These are phyloP conservation scores for Pogonocherus hispidulus DNA, from an alignment of 2,888 invertebrate genomes.

Conservation along the genomic window DNA sequence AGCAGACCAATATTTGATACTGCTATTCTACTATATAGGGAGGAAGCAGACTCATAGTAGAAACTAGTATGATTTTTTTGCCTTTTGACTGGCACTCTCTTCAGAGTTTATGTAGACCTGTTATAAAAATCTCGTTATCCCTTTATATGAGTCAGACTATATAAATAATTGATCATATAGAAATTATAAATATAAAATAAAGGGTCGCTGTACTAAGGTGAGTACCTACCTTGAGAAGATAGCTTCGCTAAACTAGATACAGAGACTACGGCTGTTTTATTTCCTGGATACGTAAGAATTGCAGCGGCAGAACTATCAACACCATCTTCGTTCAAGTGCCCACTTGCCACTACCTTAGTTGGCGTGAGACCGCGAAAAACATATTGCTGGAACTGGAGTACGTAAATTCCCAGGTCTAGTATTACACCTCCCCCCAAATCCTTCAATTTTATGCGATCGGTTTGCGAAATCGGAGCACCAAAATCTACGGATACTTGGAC, in stretches of 20 bases:
- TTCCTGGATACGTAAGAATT: constrained; percentile 74
- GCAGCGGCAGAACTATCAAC: constrained; percentile 78
- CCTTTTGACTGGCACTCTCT: too few relatives aligned
- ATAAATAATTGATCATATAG: too few relatives aligned
- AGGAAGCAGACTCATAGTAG: too few relatives aligned
- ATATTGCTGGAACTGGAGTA: constrained; percentile 79
- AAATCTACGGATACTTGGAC: constrained; percentile 30
- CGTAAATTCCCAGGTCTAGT: constrained; percentile 83
- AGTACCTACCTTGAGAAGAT: constrained; percentile 73
- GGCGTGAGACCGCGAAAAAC: constrained; percentile 79
- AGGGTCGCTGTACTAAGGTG: too few relatives aligned
- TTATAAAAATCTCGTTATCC: too few relatives aligned
- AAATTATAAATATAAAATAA: too few relatives aligned
- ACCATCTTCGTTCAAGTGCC: constrained; percentile 78
- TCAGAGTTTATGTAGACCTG: too few relatives aligned
- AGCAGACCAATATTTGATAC: too few relatives aligned
- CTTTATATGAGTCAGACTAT: too few relatives aligned
- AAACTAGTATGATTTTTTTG: too few relatives aligned
- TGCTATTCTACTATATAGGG: too few relatives aligned
- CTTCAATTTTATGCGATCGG: constrained; percentile 5
- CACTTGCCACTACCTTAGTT: constrained; percentile 75
- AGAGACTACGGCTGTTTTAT: constrained; percentile 75
- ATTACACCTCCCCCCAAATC: constrained; percentile 81
- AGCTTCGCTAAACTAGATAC: constrained; percentile 72
- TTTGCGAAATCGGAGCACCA: constrained; percentile 17